Percentiles rank a stretch among this genome's conserved stretches.
Evolutionary conservation across 2,888 invertebrate species (phyloP).

Genomic region (Pomacea canaliculata): DNA sequence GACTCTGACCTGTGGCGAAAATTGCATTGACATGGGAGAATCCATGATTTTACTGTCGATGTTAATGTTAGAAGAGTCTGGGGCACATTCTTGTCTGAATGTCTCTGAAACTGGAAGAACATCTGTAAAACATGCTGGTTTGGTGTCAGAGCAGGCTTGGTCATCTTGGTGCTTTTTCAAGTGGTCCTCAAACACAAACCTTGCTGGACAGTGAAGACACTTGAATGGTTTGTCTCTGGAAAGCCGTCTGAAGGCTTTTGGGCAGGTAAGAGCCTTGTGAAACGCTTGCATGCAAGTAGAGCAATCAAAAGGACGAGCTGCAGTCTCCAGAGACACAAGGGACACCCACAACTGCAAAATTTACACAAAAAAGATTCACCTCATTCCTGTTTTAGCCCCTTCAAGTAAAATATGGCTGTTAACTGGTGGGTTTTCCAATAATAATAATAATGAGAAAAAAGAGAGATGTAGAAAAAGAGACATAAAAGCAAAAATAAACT

Average conservation of each 20-base stretch:
- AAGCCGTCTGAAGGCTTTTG: constrained; percentile 6
- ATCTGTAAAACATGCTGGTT: no score
- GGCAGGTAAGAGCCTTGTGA: constrained; percentile 14
- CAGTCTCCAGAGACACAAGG: constrained; percentile 15
- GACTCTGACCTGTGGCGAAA: neutral
- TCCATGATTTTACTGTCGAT: neutral
- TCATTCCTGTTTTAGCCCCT: no score
- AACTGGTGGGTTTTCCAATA: no score
- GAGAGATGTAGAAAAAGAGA: no score
- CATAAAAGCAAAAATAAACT: no score
- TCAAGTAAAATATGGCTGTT: no score
- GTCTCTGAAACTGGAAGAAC: no score
- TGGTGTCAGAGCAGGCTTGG: no score
- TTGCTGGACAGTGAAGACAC: neutral
- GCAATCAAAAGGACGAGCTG: constrained; percentile 15
- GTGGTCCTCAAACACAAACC: neutral
- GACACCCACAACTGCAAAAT: constrained; percentile 3
- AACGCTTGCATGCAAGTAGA: constrained; percentile 11
- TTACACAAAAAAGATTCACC: neutral
- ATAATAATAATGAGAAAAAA: no score
- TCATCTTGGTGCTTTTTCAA: neutral
- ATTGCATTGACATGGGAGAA: neutral
- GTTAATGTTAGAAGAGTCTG: no score
- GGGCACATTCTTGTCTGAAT: no score
- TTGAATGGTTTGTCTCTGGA: neutral